A percentile compares a stretch with the other conserved stretches of the same genome.
phyloP scores from a whole-genome alignment of 2,797 vertebrate species.

The Falco peregrinus region DNA sequence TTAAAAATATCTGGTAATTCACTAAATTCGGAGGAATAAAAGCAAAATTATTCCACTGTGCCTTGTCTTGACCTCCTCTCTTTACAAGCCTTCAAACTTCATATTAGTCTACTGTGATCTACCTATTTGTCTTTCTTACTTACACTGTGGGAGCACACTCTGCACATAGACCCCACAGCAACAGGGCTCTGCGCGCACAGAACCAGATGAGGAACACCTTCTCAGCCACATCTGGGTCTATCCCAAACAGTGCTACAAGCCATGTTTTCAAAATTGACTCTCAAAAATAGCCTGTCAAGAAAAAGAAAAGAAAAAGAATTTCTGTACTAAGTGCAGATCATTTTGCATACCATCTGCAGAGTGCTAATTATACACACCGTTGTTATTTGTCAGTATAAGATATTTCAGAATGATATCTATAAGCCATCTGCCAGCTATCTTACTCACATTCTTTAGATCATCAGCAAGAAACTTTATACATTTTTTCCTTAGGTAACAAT shows the following conservation, averaged over 20 bases:
- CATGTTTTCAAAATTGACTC: constrained; percentile 36
- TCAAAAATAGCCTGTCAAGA: constrained; percentile 50
- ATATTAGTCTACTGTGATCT: not conserved
- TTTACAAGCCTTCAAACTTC: not conserved
- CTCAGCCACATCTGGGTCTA: not conserved
- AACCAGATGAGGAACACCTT: not conserved
- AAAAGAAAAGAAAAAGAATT: not conserved
- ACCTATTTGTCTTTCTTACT: not conserved
- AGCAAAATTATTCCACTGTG: not conserved
- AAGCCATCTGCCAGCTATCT: constrained; percentile 75
- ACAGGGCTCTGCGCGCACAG: not conserved
- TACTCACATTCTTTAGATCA: constrained; percentile 71
- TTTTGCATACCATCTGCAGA: constrained; percentile 71
- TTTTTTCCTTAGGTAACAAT: constrained; percentile 28
- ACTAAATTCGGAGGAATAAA: not conserved
- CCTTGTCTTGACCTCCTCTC: not conserved
- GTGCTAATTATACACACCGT: constrained; percentile 73
- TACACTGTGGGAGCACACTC: not conserved
- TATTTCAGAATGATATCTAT: constrained; percentile 76
- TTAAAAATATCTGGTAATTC: not conserved
- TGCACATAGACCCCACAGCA: not conserved
- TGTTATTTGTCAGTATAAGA: constrained; percentile 75
- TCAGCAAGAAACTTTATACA: constrained; percentile 28
- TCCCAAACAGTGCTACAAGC: not conserved
- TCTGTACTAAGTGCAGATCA: constrained; percentile 53